Conservation (phyloP, 2,797 vertebrate genomes). For the Carapus acus region DNA sequence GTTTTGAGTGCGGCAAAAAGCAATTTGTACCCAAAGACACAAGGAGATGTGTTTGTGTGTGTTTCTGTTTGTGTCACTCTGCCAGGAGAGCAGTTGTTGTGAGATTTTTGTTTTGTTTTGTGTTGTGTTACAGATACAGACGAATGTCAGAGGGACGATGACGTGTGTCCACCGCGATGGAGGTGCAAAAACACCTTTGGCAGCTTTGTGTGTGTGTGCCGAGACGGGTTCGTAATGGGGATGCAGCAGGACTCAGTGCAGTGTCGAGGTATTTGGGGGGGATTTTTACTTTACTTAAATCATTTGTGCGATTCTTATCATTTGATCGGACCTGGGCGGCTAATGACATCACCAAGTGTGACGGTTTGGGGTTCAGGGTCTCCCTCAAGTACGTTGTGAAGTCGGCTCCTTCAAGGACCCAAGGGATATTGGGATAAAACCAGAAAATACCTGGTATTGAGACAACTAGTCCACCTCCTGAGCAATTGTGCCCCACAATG, state of each 20-base stretch:
- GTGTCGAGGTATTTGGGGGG: constrained; percentile 71
- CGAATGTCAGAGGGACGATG: constrained; percentile 55
- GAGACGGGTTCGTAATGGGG: constrained; percentile 59
- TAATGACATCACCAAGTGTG: no score
- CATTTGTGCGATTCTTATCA: no score
- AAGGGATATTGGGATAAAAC: no score
- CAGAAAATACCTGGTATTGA: no score
- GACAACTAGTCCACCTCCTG: no score
- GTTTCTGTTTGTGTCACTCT: constrained; percentile 3
- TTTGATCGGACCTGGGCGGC: no score
- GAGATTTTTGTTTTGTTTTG: constrained; percentile 11
- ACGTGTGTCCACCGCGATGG: constrained; percentile 47
- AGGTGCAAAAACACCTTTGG: constrained; percentile 70
- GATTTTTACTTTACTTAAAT: no score
- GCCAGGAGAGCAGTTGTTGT: constrained; percentile 1
- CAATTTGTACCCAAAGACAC: constrained; percentile 18
- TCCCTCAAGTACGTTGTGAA: no score
- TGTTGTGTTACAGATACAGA: constrained; percentile 62
- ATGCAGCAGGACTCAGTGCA: constrained; percentile 41
- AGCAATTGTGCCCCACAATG: no score
- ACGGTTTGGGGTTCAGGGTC: no score
- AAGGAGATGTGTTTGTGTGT: constrained; percentile 11
- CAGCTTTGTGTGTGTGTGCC: constrained; percentile 67
- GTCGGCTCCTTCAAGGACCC: no score
- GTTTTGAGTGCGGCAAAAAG: constrained; percentile 40